phyloP scores from a whole-genome alignment of 2,888 invertebrate species.

The Criorhina ranunculi region DNA sequence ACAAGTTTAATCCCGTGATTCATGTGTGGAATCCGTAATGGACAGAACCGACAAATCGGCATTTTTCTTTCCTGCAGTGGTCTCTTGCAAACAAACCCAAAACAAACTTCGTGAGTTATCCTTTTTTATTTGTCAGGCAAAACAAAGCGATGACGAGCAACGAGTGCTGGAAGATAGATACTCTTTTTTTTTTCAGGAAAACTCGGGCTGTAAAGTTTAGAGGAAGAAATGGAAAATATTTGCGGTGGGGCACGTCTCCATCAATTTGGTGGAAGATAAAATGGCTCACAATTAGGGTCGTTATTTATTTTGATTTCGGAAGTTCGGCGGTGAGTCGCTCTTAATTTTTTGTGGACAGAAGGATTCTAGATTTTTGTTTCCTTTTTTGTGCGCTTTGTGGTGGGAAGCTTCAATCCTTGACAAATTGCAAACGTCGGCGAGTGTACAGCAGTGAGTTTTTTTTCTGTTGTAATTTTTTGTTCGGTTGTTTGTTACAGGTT shows the following conservation, averaged over 20 bases:
- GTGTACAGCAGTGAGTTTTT: background rate
- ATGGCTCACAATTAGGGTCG: conserved; percentile 59
- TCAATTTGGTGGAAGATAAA: conserved; percentile 58
- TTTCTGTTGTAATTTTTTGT: background rate
- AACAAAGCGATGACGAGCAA: conserved; percentile 19
- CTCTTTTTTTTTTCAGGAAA: conserved; percentile 15
- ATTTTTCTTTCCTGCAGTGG: conserved; percentile 5
- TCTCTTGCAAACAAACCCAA: background rate
- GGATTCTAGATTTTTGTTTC: background rate
- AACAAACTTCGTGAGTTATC: conserved; percentile 20
- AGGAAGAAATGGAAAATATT: background rate
- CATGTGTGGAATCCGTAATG: conserved; percentile 37
- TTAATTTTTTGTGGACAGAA: conserved; percentile 14
- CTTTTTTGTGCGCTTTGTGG: background rate
- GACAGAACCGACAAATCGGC: background rate
- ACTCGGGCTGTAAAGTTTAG: conserved; percentile 29
- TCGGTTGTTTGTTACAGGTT: conserved; percentile 5
- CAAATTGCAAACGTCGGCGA: conserved; percentile 33
- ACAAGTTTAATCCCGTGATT: conserved; percentile 27
- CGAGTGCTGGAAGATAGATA: background rate
- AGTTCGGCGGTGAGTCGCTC: conserved; percentile 25
- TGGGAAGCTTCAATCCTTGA: conserved; percentile 28
- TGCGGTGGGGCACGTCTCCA: conserved; percentile 14
- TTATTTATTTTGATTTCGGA: conserved; percentile 62
- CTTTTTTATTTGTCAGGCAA: conserved; percentile 13